phyloP scores from a whole-genome alignment of 2,113 vertebrate species.

The Cisticola juncidis region DNA sequence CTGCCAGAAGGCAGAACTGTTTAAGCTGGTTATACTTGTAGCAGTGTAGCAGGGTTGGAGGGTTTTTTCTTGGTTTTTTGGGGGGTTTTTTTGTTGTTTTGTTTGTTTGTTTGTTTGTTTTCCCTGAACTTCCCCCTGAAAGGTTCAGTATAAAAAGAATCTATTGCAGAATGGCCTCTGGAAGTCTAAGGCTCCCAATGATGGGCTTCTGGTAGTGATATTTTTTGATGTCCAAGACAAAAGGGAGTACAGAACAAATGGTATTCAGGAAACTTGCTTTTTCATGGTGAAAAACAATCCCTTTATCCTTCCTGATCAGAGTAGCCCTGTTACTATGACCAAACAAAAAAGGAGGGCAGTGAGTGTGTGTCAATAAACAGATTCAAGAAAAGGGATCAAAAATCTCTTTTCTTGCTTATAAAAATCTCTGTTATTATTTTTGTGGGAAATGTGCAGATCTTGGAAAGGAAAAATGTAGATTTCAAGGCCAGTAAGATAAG shows the following conservation, averaged over 20 bases:
- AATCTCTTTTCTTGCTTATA: not conserved
- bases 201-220: not conserved
- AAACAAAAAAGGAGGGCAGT: not conserved
- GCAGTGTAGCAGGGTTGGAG: not conserved
- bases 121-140: not conserved
- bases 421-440: not conserved
- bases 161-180: not conserved
- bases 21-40: not conserved
- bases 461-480: not conserved
- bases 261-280: not conserved
- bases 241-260: not conserved
- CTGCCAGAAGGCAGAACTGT: slow-evolving; percentile 2
- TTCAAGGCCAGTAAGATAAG: not conserved
- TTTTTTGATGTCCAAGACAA: not conserved
- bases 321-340: not conserved
- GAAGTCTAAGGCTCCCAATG: not conserved
- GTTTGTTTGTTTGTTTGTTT: too few relatives aligned
- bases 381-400: not conserved
- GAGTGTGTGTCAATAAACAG: not conserved
- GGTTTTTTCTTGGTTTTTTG: not conserved
- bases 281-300: not conserved
- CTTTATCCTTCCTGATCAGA: not conserved
- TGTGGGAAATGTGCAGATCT: not conserved
- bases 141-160: not conserved
- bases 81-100: not conserved